Conservation (phyloP, 2,113 vertebrate genomes). For the Alectura lathami region DNA sequence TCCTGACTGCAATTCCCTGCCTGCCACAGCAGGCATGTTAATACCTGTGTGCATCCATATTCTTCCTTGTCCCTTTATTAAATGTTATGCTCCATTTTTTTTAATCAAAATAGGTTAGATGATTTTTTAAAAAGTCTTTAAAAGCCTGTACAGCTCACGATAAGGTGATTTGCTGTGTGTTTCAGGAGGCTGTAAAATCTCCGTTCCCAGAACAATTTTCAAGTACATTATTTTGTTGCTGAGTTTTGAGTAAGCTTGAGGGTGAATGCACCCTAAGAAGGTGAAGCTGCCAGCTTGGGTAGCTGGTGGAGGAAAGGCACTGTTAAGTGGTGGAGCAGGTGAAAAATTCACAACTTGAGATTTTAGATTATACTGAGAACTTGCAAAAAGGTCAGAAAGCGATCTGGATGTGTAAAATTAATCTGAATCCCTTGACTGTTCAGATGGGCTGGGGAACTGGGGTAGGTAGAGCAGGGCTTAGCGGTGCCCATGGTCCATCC, state of each 20-base stretch:
- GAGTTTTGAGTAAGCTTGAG: neutral
- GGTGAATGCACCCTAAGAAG: neutral
- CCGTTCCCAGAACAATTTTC: neutral
- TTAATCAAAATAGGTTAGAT: neutral
- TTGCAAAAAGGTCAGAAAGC: neutral
- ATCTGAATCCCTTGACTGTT: neutral
- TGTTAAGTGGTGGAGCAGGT: neutral
- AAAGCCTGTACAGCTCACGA: neutral
- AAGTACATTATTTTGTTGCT: neutral
- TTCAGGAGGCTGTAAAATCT: neutral
- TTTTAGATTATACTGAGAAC: neutral
- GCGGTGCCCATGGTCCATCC: neutral
- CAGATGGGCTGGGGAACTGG: rapidly evolving
- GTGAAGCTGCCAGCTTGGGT: neutral
- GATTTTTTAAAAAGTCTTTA: neutral
- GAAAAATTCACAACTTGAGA: neutral
- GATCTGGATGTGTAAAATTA: neutral
- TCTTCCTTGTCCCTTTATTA: neutral
- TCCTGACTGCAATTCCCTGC: neutral
- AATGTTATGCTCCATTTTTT: neutral
- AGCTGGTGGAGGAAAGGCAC: neutral
- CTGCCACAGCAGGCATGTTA: neutral
- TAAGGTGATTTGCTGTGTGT: neutral
- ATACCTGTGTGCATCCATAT: neutral
- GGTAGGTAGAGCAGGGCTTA: rapidly evolving